Evolutionary conservation across 2,888 invertebrate genomes (phyloP).

Genomic region (Oconnorella tubifera): DNA sequence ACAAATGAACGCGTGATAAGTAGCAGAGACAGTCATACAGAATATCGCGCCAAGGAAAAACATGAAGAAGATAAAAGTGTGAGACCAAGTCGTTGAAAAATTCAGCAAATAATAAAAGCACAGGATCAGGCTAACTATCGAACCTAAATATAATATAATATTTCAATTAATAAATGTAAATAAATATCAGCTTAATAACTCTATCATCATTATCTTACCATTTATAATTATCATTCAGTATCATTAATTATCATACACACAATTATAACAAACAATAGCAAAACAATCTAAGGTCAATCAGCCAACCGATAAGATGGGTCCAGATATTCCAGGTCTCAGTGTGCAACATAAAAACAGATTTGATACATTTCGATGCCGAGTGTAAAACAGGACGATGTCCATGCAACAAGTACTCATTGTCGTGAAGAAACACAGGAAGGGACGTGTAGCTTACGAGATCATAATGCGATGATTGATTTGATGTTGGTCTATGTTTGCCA

Average conservation of each 20-base stretch:
- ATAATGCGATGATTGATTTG: conserved; percentile 7
- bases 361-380: conserved; percentile 89
- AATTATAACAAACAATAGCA: not conserved
- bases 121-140: conserved; percentile 12
- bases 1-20: conserved; percentile 94
- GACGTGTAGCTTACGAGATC: conserved; percentile 34
- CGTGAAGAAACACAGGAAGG: conserved; percentile 89
- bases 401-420: conserved; percentile 88
- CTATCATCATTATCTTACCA: too few species aligned
- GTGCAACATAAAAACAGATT: conserved; percentile 90
- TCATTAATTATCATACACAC: too few species aligned
- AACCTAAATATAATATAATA: too few species aligned
- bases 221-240: too few species aligned
- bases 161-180: too few species aligned
- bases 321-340: conserved; percentile 98
- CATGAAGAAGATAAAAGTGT: conserved; percentile 19
- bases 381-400: conserved; percentile 91
- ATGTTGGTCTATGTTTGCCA: too few species aligned
- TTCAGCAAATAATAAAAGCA: conserved; percentile 12
- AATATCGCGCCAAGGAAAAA: conserved; percentile 84
- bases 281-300: not conserved
- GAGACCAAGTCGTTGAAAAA: conserved; percentile 3
- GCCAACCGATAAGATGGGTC: conserved; percentile 76
- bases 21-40: conserved; percentile 88
- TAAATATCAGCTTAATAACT: too few species aligned